These are phyloP conservation scores for Achatina immaculata DNA, from an alignment of 1,140 invertebrate species.

Conservation along the genomic window DNA sequence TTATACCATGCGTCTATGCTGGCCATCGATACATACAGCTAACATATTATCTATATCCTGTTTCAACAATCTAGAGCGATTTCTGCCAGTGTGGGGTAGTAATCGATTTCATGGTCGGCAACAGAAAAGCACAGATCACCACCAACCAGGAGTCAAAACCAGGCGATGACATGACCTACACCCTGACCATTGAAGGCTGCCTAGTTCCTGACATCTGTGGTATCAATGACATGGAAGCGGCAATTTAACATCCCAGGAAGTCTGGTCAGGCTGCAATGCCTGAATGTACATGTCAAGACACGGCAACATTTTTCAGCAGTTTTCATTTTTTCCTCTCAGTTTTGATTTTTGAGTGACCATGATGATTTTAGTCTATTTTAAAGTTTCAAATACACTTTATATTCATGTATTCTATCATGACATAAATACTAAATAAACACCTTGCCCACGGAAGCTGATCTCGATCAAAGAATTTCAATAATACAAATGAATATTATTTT, in stretches of 20 bases:
- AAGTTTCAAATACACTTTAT: too few species aligned
- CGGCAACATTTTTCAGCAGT: neutral
- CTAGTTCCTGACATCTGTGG: constrained; percentile 10
- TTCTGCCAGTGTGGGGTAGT: constrained; percentile 21
- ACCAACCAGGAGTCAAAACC: neutral
- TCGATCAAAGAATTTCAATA: too few species aligned
- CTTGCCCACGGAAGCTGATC: too few species aligned
- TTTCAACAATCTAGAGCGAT: constrained; percentile 25
- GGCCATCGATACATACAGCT: too few species aligned
- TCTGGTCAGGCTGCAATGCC: neutral
- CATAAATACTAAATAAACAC: too few species aligned
- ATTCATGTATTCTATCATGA: too few species aligned
- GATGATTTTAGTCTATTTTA: neutral
- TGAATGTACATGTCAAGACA: neutral
- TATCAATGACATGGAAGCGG: neutral
- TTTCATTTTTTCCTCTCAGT: neutral
- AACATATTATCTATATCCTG: too few species aligned
- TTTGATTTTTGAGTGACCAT: neutral
- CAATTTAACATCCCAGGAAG: neutral
- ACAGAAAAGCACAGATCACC: constrained; percentile 8
- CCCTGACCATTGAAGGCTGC: constrained; percentile 9
- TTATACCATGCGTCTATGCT: too few species aligned
- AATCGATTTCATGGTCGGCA: constrained; percentile 14
- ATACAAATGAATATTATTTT: too few species aligned
- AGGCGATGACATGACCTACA: neutral